A percentile compares a stretch with the other conserved stretches of the same genome.
Conservation (phyloP, 92 coral and sea anemone genomes). For the Desmophyllum pertusum region DNA sequence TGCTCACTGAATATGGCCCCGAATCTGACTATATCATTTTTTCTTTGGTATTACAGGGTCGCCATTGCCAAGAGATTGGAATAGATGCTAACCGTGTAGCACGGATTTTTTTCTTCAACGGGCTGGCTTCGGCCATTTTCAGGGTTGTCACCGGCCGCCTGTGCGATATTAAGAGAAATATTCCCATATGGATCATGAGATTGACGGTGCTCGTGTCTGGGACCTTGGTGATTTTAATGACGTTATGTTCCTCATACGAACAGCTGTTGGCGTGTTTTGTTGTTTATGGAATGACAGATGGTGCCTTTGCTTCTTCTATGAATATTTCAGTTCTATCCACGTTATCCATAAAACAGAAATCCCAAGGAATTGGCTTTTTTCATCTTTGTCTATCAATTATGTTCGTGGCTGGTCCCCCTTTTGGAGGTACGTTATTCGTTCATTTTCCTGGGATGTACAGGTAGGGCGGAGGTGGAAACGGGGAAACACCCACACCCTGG, state of each 20-base stretch:
- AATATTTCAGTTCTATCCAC: conserved; percentile 14
- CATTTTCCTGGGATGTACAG: no score
- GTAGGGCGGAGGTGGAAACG: no score
- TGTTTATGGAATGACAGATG: not conserved
- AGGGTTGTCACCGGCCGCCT: conserved; percentile 17
- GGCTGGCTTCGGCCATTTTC: conserved; percentile 9
- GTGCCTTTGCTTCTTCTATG: conserved; percentile 11
- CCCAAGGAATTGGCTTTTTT: conserved; percentile 18
- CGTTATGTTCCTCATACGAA: not conserved
- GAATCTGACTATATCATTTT: no score
- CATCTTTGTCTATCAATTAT: not conserved
- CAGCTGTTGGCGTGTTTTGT: conserved; percentile 13
- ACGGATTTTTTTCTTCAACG: conserved; percentile 5
- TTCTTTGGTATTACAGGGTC: not conserved
- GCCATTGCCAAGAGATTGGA: conserved; percentile 29
- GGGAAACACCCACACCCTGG: no score
- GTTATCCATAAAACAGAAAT: not conserved
- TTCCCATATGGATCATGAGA: conserved; percentile 20
- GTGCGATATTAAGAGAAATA: not conserved
- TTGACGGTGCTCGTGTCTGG: not conserved
- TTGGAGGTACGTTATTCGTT: conserved; percentile 1
- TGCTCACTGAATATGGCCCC: no score
- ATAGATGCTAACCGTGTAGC: not conserved
- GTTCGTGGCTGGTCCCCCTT: conserved; percentile 11
- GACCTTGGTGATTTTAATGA: not conserved